A percentile compares a stretch with the other conserved stretches of the same genome.
phyloP scores from a whole-genome alignment of 2,888 invertebrate species.

The Drosophila borborema region DNA sequence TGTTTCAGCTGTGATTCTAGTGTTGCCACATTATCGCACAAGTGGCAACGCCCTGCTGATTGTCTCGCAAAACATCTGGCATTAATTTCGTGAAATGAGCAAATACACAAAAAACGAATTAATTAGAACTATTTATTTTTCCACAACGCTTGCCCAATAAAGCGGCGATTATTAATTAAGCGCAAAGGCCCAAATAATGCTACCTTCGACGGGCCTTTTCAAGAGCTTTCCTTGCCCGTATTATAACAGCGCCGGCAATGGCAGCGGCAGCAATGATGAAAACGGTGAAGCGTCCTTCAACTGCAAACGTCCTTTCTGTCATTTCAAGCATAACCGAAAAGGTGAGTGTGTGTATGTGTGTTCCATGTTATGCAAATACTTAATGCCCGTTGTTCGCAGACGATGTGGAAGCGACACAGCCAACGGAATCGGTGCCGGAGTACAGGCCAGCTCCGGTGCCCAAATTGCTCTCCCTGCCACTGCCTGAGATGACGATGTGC shows the following conservation, averaged over 20 bases:
- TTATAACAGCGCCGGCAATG: constrained; percentile 87
- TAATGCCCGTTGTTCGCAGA: constrained; percentile 47
- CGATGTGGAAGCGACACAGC: constrained; percentile 62
- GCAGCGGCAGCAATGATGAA: constrained; percentile 86
- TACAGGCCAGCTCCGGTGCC: constrained; percentile 84
- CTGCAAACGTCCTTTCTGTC: constrained; percentile 96
- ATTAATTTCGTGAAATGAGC: constrained; percentile 52
- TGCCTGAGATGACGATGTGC: constrained; percentile 57
- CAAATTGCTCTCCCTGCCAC: constrained; percentile 79
- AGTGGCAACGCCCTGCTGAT: constrained; percentile 32
- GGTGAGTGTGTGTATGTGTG: constrained; percentile 84
- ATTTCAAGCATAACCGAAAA: constrained; percentile 94
- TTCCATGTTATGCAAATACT: background rate
- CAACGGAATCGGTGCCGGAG: constrained; percentile 64
- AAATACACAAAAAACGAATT: constrained; percentile 46
- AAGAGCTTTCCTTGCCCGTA: constrained; percentile 94
- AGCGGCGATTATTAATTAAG: constrained; percentile 23
- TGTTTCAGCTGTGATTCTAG: constrained; percentile 45
- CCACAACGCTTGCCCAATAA: constrained; percentile 27
- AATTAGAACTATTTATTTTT: constrained; percentile 41
- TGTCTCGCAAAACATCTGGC: constrained; percentile 52
- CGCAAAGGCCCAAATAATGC: constrained; percentile 87
- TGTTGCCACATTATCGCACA: constrained; percentile 36
- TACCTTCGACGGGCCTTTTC: constrained; percentile 95
- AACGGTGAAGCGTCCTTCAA: constrained; percentile 87